Evolutionary conservation across 2,888 invertebrate genomes (phyloP).

Genomic region (Itoplectis maculator): DNA sequence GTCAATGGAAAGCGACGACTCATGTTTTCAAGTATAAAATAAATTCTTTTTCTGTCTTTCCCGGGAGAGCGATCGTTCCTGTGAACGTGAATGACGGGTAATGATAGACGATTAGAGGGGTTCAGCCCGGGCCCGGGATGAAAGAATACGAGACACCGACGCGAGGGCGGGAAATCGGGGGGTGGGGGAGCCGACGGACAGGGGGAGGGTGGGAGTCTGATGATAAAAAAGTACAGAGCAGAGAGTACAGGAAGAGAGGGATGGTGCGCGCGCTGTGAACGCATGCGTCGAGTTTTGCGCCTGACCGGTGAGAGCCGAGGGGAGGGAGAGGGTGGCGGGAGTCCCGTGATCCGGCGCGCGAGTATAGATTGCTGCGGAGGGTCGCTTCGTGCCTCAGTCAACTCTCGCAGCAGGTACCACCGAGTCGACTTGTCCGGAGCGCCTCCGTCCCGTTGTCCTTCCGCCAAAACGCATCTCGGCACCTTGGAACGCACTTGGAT

Average conservation of each 20-base stretch:
- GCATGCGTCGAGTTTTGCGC: conserved; percentile 73
- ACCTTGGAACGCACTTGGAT: not conserved
- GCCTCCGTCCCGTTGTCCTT: conserved; percentile 25
- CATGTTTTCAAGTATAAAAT: not conserved
- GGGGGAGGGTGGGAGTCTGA: too few relatives aligned
- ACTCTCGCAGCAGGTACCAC: conserved; percentile 74
- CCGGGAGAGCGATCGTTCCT: not conserved
- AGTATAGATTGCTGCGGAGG: conserved; percentile 80
- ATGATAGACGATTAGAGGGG: not conserved
- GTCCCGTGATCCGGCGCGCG: conserved; percentile 73
- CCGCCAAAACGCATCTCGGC: too few relatives aligned
- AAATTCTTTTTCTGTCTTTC: not conserved
- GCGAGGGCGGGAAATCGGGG: not conserved
- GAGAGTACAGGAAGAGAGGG: conserved; percentile 27
- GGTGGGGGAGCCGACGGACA: too few relatives aligned
- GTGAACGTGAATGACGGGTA: conserved; percentile 7
- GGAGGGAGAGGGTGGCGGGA: conserved; percentile 65
- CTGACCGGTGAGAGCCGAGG: conserved; percentile 42
- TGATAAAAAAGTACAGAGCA: conserved; percentile 49
- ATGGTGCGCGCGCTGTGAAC: conserved; percentile 53
- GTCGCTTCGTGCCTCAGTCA: conserved; percentile 76
- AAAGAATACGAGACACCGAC: not conserved
- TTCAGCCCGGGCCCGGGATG: not conserved
- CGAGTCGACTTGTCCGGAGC: conserved; percentile 77
- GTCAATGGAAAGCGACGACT: not conserved